Conservation (phyloP, 2,113 vertebrate genomes). For the Ophthalmolycus amberensis region DNA sequence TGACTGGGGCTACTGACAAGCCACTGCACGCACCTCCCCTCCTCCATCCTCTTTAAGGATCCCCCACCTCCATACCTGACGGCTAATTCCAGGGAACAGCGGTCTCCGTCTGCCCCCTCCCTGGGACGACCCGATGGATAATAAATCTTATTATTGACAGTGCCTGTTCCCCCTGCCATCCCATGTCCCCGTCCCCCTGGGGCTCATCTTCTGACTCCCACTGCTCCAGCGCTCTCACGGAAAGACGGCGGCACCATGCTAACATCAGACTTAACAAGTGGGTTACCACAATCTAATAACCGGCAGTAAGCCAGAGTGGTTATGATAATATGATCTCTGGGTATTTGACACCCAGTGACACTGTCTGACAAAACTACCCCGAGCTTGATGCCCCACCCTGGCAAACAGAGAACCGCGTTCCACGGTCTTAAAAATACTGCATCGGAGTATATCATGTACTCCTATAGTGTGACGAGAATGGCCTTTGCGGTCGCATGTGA, state of each 20-base stretch:
- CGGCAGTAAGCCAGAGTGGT: slow-evolving; percentile 43
- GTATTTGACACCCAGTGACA: slow-evolving; percentile 49
- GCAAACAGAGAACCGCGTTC: slow-evolving; percentile 39
- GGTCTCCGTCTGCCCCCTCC: slow-evolving; percentile 75
- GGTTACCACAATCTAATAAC: slow-evolving; percentile 72
- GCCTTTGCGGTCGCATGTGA: slow-evolving; percentile 17
- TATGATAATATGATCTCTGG: slow-evolving; percentile 61
- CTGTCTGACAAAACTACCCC: slow-evolving; percentile 57
- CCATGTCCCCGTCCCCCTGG: slow-evolving; percentile 69
- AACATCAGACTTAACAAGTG: slow-evolving; percentile 77
- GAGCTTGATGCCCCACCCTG: slow-evolving; percentile 40
- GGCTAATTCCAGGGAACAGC: slow-evolving; percentile 74
- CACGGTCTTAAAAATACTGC: slow-evolving; percentile 49
- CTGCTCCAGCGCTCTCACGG: slow-evolving; percentile 63
- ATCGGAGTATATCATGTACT: slow-evolving; percentile 4
- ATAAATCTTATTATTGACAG: slow-evolving; percentile 87
- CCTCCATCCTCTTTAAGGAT: slow-evolving; percentile 61
- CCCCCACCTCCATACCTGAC: slow-evolving; percentile 69
- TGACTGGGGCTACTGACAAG: slow-evolving; percentile 69
- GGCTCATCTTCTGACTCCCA: slow-evolving; percentile 80
- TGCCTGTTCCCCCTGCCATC: slow-evolving; percentile 60
- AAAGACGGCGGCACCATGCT: slow-evolving; percentile 67
- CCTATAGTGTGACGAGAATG: background rate
- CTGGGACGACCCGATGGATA: slow-evolving; percentile 76
- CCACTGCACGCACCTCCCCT: slow-evolving; percentile 28